Percentiles rank a stretch among this genome's conserved stretches.
Conservation (phyloP, 2,797 vertebrate genomes). For the Atherinosoma microstoma region DNA sequence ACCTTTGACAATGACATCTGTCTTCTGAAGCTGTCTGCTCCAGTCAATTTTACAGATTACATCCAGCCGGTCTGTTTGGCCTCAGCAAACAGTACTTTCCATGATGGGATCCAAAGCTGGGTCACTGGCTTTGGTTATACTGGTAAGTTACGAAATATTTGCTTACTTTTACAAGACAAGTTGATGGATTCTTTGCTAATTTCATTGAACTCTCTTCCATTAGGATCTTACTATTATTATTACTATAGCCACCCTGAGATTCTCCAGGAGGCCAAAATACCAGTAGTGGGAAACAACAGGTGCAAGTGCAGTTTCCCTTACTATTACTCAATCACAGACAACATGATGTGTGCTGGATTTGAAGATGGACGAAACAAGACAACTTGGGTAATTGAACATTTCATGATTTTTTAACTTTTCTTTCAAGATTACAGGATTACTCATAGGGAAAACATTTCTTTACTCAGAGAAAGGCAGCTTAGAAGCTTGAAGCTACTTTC, state of each 20-base stretch:
- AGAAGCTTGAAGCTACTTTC: no score
- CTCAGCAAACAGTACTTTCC: neutral
- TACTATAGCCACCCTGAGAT: no score
- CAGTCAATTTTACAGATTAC: constrained; percentile 56
- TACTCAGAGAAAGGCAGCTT: no score
- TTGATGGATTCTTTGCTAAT: no score
- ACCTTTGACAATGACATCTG: neutral
- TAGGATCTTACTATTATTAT: no score
- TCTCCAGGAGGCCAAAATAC: constrained; percentile 53
- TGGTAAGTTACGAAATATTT: constrained; percentile 14
- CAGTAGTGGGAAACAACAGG: constrained; percentile 60
- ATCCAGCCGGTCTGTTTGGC: constrained; percentile 81
- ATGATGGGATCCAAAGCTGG: constrained; percentile 39
- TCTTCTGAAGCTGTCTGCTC: constrained; percentile 49
- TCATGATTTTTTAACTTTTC: no score
- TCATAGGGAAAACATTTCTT: no score
- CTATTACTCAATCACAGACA: neutral
- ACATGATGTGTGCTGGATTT: constrained; percentile 70
- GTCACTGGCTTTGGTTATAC: constrained; percentile 15
- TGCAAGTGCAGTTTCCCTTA: constrained; percentile 34
- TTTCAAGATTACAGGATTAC: no score
- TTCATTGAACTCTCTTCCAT: no score
- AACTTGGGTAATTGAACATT: no score
- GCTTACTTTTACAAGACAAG: neutral
- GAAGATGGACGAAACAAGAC: constrained; percentile 29